A percentile compares a stretch with the other conserved stretches of the same genome.
These are phyloP conservation scores for Lamprotornis superbus DNA, from an alignment of 2,113 vertebrate species.

Conservation along the genomic window DNA sequence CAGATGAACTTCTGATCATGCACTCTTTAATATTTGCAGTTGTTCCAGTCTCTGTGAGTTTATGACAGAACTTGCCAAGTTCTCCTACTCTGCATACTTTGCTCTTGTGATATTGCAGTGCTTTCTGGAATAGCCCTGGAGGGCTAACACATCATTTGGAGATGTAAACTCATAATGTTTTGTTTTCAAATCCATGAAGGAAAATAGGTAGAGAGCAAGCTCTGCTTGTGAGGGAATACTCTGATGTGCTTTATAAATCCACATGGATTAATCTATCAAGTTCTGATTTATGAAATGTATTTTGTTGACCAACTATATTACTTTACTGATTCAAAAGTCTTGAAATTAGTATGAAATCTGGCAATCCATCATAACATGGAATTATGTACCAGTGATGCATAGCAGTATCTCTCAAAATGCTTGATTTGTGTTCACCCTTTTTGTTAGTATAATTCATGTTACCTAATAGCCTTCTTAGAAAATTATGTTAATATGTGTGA, in stretches of 20 bases:
- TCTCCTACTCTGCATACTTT: not conserved
- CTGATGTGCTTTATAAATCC: conserved; percentile 35
- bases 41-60: not conserved
- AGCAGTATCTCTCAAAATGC: not conserved
- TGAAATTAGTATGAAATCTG: not conserved
- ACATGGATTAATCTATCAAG: conserved; percentile 19
- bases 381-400: not conserved
- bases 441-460: not conserved
- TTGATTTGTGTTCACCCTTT: not conserved
- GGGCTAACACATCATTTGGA: not conserved
- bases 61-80: not conserved
- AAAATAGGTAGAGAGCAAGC: conserved; percentile 18
- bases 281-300: conserved; percentile 42
- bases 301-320: conserved; percentile 16
- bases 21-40: not conserved
- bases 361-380: not conserved
- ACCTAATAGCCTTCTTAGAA: not conserved
- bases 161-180: not conserved
- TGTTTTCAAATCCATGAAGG: not conserved
- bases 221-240: conserved; percentile 23
- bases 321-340: conserved; percentile 4
- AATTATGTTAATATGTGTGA: not conserved
- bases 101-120: not conserved
- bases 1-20: not conserved
- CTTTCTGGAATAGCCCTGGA: not conserved